Percentiles rank a stretch among this genome's conserved stretches.
These are phyloP conservation scores for Trisateles emortualis DNA, from an alignment of 2,888 invertebrate genomes.

Conservation along the genomic window DNA sequence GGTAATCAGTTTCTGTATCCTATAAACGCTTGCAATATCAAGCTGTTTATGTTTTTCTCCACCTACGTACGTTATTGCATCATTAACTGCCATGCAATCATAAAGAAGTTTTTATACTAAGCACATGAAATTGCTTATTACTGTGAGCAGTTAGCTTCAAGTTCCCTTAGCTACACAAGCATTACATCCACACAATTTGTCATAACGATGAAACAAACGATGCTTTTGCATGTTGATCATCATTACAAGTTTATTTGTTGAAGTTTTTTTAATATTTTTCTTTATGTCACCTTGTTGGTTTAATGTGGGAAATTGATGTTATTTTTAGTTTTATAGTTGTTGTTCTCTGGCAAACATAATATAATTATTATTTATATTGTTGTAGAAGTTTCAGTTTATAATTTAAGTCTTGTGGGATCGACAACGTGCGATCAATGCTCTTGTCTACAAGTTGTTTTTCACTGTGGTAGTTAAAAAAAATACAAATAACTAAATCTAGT, in stretches of 20 bases:
- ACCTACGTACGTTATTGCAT: too few relatives aligned
- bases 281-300: conserved; percentile 4
- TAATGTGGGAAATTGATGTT: neutral
- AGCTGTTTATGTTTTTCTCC: too few relatives aligned
- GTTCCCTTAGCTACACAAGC: neutral
- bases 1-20: too few relatives aligned
- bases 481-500: too few relatives aligned
- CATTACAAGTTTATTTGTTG: conserved; percentile 6
- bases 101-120: neutral
- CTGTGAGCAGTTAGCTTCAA: neutral
- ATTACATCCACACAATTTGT: neutral
- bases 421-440: too few relatives aligned
- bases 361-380: too few relatives aligned
- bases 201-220: conserved; percentile 13
- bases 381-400: too few relatives aligned
- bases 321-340: neutral
- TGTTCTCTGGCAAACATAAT: neutral
- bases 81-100: neutral
- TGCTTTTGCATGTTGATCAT: conserved; percentile 11
- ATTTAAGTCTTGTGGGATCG: too few relatives aligned
- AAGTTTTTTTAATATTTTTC: conserved; percentile 7
- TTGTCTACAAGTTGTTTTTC: too few relatives aligned
- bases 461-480: too few relatives aligned
- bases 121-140: neutral
- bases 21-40: too few relatives aligned